Evolutionary conservation across 2,888 invertebrate species (phyloP), one percentile per base, ranked within the genome.

Genomic region (Thalpophila matura): DNA sequence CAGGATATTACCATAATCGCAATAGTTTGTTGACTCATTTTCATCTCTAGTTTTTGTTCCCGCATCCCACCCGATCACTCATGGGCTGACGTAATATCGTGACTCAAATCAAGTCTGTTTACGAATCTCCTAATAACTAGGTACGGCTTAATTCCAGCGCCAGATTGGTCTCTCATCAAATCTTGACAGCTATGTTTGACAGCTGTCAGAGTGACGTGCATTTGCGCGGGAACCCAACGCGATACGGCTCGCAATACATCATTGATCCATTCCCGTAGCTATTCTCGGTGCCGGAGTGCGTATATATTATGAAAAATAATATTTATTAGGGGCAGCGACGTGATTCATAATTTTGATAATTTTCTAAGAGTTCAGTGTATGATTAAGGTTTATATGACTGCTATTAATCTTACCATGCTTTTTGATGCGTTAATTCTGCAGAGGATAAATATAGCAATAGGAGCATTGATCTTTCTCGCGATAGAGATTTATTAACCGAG

Each of bases 111-210:
- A 38, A 27, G 31, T 55, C 42, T 76, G 60, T 63, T 78, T 80
- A 74, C 53, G 60, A 79, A 61, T 56, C 71, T 46, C 37, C 14
- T 35, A 71, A 75, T 57, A 71, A 73, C 53, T 56, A 51, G 35
- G 40, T 53, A 50, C 57, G 65, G 49, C 74, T 80, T 67, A 67
- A 80, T 74, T 80, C 59, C 60, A 40, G 57, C 31, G 45, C 42
- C 56, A 38, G 65, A 80, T 69, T 77, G 42, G 40, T 59, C 46
- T 61, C 43, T 70, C 60, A 64, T 70, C 74, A 69, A 51, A 22
- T 43, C 40, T 14, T 71, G 77, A 58, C 60, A 66, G 70, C 67
- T 50, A 73, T 77, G 59, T 82, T 82, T 82, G 80, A 80, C 68
- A 81, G 57, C 66, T 82, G 74, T 78, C 72, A 80, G 20, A 57